phyloP scores from a whole-genome alignment of 2,113 vertebrate species.

The Rhinichthys klamathensis region DNA sequence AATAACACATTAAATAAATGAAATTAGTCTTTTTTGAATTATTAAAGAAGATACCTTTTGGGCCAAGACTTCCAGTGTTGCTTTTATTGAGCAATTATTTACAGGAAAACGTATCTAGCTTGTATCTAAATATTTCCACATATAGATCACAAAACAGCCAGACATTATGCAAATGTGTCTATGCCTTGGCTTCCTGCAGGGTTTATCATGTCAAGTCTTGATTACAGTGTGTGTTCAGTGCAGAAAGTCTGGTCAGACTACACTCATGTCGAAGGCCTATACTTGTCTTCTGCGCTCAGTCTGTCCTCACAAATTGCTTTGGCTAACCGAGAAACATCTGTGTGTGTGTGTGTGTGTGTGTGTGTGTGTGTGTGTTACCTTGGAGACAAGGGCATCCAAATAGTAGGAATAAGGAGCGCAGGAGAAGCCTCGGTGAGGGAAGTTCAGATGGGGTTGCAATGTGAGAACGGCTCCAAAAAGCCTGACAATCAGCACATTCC shows the following conservation, averaged over 20 bases:
- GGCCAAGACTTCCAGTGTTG: not conserved
- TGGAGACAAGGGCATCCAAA: slow-evolving; percentile 58
- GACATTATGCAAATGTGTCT: slow-evolving; percentile 3
- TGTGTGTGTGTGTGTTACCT: slow-evolving; percentile 34
- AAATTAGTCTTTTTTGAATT: not conserved
- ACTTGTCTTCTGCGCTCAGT: slow-evolving; percentile 9
- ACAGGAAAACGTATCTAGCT: not conserved
- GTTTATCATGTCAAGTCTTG: slow-evolving; percentile 5
- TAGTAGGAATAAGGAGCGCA: slow-evolving; percentile 22
- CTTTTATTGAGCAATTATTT: not conserved
- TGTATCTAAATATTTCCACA: not conserved
- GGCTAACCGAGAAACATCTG: slow-evolving; percentile 52
- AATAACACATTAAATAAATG: too few species aligned
- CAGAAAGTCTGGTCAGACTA: not conserved
- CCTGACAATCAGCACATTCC: slow-evolving; percentile 78
- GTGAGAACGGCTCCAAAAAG: slow-evolving; percentile 70
- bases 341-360: slow-evolving; percentile 54
- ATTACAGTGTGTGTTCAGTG: slow-evolving; percentile 28
- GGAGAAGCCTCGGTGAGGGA: slow-evolving; percentile 66
- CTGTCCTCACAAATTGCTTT: slow-evolving; percentile 45
- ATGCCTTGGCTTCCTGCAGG: not conserved
- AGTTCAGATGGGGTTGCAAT: slow-evolving; percentile 73
- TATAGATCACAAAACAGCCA: not conserved
- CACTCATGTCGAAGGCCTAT: not conserved
- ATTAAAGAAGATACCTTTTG: not conserved